Evolutionary conservation across 2,113 vertebrate species (phyloP).

Genomic region (Cheirogaleus medius): DNA sequence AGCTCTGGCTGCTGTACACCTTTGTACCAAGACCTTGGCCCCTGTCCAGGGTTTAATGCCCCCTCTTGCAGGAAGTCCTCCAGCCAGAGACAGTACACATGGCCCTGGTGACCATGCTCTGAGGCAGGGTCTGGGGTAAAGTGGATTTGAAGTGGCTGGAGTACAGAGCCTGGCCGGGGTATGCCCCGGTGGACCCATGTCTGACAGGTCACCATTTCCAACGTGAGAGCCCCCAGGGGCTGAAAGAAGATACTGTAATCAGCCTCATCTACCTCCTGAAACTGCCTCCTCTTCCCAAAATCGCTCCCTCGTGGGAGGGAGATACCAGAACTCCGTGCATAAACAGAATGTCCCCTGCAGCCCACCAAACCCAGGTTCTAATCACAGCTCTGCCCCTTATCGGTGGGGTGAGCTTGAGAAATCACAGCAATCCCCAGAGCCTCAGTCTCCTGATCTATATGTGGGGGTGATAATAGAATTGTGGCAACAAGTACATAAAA

Average conservation of each 20-base stretch:
- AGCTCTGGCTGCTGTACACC: background rate
- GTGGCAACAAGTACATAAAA: background rate
- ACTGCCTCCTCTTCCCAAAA: background rate
- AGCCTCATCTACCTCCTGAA: background rate
- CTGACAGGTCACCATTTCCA: background rate
- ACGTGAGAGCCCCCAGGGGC: background rate
- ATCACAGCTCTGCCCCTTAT: background rate
- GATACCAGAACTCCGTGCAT: accelerated
- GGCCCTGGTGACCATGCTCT: background rate
- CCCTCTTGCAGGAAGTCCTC: background rate
- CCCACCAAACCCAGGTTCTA: background rate
- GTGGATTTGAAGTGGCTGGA: background rate
- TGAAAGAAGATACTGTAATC: background rate
- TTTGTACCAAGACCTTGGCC: background rate
- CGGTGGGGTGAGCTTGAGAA: background rate
- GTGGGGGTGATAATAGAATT: background rate
- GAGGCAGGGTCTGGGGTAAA: background rate
- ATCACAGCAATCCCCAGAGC: background rate
- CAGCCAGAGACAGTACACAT: background rate
- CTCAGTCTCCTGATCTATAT: background rate
- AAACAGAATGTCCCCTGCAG: background rate
- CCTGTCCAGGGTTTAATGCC: no score
- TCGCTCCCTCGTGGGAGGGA: background rate
- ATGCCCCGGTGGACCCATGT: background rate
- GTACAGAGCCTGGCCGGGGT: background rate